Conservation (phyloP, 2,888 invertebrate species). For the Eucera pruinosa region DNA sequence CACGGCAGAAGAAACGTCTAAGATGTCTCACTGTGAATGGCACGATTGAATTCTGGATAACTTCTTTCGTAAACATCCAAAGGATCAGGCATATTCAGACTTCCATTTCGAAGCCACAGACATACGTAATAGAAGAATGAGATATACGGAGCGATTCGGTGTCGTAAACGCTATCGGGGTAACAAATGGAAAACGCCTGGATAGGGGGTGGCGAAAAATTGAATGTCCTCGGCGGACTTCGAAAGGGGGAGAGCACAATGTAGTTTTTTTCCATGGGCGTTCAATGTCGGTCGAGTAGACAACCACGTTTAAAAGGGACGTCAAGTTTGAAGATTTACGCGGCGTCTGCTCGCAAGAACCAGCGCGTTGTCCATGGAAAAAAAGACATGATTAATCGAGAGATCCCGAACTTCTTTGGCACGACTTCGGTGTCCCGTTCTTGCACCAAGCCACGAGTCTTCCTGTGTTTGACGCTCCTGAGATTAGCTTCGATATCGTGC, state of each 20-base stretch:
- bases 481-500: neutral
- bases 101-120: neutral
- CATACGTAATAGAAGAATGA: neutral
- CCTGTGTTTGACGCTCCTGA: neutral
- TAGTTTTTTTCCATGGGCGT: conserved; percentile 18
- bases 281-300: conserved; percentile 50
- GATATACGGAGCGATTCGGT: neutral
- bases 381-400: conserved; percentile 50
- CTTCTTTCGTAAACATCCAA: neutral
- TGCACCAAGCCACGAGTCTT: neutral
- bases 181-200: conserved; percentile 31
- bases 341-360: conserved; percentile 49
- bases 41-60: neutral
- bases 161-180: neutral
- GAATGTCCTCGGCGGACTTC: conserved; percentile 39
- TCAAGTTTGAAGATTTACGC: conserved; percentile 63
- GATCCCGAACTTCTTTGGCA: conserved; percentile 37
- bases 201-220: conserved; percentile 37
- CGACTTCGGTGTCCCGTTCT: neutral
- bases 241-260: conserved; percentile 28
- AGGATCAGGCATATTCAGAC: neutral
- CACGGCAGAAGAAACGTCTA: too few relatives aligned
- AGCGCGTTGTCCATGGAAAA: conserved; percentile 29
- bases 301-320: conserved; percentile 51
- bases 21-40: too few relatives aligned